phyloP scores from a whole-genome alignment of 2,113 vertebrate species.

The Monarcha castaneiventris region DNA sequence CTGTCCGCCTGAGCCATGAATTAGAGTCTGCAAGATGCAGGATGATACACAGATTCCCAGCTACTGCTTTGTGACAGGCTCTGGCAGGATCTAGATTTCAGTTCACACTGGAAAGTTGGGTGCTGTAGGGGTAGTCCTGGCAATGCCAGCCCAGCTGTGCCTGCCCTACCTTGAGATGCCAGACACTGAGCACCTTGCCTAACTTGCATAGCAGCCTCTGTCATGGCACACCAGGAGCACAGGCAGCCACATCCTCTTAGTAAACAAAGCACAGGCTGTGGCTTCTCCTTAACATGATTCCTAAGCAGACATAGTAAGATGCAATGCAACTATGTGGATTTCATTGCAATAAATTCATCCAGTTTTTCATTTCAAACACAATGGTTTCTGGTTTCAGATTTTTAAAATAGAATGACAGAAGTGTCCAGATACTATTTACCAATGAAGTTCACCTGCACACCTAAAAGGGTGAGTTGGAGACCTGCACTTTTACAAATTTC shows the following conservation, averaged over 20 bases:
- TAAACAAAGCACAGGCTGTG: not conserved
- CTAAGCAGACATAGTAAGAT: not conserved
- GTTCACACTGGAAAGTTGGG: not conserved
- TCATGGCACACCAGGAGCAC: not conserved
- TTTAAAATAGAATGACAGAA: not conserved
- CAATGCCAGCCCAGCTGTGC: not conserved
- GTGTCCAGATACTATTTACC: not conserved
- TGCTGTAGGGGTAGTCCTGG: not conserved
- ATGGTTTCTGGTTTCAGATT: not conserved
- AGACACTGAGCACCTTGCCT: not conserved
- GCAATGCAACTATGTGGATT: not conserved
- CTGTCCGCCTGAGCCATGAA: not conserved
- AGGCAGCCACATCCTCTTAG: not conserved
- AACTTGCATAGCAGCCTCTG: not conserved
- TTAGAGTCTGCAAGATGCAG: not conserved
- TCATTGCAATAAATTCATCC: not conserved
- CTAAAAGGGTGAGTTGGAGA: not conserved
- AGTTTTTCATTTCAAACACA: not conserved
- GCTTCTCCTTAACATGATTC: not conserved
- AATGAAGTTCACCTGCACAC: not conserved
- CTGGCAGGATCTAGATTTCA: not conserved
- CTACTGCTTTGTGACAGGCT: not conserved
- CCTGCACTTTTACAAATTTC: not conserved
- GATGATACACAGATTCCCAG: accelerated
- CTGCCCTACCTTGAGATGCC: not conserved